Conservation (phyloP, 2,797 vertebrate species). For the Nasua narica region DNA sequence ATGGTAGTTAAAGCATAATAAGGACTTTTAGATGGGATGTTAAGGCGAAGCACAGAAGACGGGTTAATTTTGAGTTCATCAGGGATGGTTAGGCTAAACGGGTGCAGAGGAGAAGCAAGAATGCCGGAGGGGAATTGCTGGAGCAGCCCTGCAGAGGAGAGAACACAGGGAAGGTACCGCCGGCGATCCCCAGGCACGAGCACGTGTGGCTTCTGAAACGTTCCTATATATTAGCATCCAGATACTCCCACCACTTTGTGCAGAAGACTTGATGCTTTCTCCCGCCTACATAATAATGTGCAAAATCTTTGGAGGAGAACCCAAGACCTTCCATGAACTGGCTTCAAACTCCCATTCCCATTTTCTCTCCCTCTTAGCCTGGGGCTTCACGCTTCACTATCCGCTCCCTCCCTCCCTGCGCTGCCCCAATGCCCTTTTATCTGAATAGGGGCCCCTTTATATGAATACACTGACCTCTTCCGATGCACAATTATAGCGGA, state of each 20-base stretch:
- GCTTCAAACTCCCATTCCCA: background rate
- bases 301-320: background rate
- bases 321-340: background rate
- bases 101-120: background rate
- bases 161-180: background rate
- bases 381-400: rapidly evolving
- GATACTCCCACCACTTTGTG: background rate
- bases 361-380: background rate
- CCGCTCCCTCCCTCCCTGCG: rapidly evolving
- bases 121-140: background rate
- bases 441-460: background rate
- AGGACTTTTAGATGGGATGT: background rate
- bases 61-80: background rate
- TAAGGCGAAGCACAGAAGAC: background rate
- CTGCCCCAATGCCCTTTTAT: background rate
- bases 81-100: too few relatives aligned
- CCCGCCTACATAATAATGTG: background rate
- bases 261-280: background rate
- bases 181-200: background rate
- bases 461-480: background rate
- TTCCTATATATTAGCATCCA: background rate
- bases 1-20: background rate
- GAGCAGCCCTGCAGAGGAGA: rapidly evolving
- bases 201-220: background rate
- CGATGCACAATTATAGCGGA: background rate